These are phyloP conservation scores for Penaeus vannamei DNA, from an alignment of 1,140 invertebrate species.

Conservation along the genomic window DNA sequence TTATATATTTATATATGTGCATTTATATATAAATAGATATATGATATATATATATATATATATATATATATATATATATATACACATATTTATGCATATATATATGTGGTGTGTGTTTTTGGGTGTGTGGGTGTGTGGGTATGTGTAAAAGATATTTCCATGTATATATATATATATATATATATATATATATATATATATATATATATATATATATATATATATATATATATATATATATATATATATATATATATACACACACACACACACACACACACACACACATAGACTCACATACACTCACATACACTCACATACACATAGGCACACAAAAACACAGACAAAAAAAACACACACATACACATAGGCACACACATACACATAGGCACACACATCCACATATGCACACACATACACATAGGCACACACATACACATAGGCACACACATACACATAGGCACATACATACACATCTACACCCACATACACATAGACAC, in stretches of 20 bases:
- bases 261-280: constrained; percentile 4
- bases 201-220: constrained; percentile 16
- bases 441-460: background rate
- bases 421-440: background rate
- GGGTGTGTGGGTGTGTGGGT: too few species aligned
- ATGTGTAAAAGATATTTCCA: background rate
- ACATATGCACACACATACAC: background rate
- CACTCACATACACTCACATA: constrained; percentile 5
- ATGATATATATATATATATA: too few species aligned
- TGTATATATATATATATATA: background rate
- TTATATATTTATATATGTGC: background rate
- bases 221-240: constrained; percentile 11
- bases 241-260: constrained; percentile 25
- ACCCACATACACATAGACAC: background rate
- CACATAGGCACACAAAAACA: background rate
- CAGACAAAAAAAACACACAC: background rate
- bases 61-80: too few species aligned
- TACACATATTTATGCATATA: too few species aligned
- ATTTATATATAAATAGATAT: background rate
- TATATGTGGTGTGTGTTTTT: too few species aligned
- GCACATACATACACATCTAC: background rate
- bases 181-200: constrained; percentile 30
- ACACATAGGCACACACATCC: too few species aligned
- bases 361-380: background rate
- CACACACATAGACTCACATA: constrained; percentile 24